phyloP scores from a whole-genome alignment of 2,797 vertebrate genomes.

The Varecia variegata region DNA sequence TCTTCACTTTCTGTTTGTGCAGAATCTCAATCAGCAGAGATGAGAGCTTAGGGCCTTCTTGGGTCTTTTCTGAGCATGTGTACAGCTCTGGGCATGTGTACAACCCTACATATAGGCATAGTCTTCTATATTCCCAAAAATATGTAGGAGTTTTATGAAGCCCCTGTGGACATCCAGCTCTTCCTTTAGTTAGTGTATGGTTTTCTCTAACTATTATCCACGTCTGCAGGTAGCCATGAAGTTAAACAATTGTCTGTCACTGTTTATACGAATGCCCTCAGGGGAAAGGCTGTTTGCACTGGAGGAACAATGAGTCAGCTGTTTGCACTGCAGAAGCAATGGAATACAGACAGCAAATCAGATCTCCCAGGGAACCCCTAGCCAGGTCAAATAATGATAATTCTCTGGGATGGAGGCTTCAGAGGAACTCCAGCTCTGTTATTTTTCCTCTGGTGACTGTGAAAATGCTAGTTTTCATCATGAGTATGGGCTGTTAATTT shows the following conservation, averaged over 20 bases:
- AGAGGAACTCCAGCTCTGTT: background rate
- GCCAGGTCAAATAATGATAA: background rate
- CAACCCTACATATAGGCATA: background rate
- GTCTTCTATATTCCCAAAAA: background rate
- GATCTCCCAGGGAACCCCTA: background rate
- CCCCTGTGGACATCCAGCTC: background rate
- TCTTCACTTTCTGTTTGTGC: background rate
- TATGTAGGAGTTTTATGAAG: background rate
- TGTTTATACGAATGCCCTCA: background rate
- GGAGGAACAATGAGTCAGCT: background rate
- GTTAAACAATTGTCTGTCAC: background rate
- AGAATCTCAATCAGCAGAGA: background rate
- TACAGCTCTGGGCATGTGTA: background rate
- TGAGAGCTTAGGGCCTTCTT: background rate
- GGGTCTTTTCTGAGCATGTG: background rate
- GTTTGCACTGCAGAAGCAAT: background rate
- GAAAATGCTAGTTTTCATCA: background rate
- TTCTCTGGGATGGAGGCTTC: background rate
- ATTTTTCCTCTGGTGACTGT: background rate
- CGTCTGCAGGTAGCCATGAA: background rate
- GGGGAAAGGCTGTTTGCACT: background rate
- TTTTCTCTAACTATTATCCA: background rate
- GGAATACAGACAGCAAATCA: background rate
- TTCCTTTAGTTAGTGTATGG: background rate
- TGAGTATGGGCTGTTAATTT: background rate